phyloP scores from a whole-genome alignment of 2,888 invertebrate genomes.

The Tricholauxania praeusta region DNA sequence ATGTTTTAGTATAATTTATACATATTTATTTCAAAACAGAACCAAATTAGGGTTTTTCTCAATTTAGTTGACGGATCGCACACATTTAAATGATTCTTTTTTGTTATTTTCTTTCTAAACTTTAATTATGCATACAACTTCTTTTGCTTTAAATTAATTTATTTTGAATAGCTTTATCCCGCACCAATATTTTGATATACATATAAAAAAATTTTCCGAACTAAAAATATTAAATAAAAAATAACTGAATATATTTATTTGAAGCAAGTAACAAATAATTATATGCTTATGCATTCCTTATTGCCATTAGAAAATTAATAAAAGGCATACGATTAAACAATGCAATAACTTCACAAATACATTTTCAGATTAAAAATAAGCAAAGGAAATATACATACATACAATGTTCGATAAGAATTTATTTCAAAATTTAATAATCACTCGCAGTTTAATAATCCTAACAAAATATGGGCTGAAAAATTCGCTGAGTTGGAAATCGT shows the following conservation, averaged over 20 bases:
- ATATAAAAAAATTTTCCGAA: constrained; percentile 11
- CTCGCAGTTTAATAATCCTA: not conserved
- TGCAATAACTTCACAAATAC: too few relatives aligned
- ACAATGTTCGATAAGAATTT: not conserved
- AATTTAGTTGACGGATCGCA: not conserved
- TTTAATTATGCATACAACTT: constrained; percentile 23
- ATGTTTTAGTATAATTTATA: not conserved
- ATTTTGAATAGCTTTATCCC: constrained; percentile 17
- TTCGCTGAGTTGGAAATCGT: too few relatives aligned
- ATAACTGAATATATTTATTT: not conserved
- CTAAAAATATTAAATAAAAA: constrained; percentile 9
- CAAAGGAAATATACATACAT: not conserved
- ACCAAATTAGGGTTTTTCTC: not conserved
- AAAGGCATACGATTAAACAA: too few relatives aligned
- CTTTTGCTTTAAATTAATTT: constrained; percentile 18
- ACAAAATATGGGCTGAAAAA: too few relatives aligned
- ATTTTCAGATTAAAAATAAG: too few relatives aligned
- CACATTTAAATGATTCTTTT: constrained; percentile 4
- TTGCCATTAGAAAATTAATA: not conserved
- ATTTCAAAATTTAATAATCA: not conserved
- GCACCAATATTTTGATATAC: constrained; percentile 25
- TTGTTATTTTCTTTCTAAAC: not conserved
- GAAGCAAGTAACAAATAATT: not conserved
- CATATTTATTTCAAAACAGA: not conserved
- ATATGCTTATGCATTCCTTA: not conserved